These are phyloP conservation scores for Selenia dentaria DNA, from an alignment of 2,888 invertebrate species.

Conservation along the genomic window DNA sequence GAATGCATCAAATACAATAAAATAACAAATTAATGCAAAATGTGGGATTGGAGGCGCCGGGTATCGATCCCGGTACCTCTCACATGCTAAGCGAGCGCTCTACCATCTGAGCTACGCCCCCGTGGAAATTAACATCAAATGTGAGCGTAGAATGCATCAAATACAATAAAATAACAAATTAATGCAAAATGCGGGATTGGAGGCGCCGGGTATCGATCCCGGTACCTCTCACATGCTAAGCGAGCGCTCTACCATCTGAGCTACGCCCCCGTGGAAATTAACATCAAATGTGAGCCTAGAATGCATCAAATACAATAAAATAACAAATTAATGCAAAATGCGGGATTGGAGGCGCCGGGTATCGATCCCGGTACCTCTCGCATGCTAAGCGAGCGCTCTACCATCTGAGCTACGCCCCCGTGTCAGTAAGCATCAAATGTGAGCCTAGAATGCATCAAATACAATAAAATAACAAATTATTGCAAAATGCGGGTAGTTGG, in stretches of 20 bases:
- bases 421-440: background rate
- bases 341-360: slow-evolving; percentile 84
- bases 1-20: too few relatives aligned
- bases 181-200: slow-evolving; percentile 45
- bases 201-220: slow-evolving; percentile 85
- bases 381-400: slow-evolving; percentile 85
- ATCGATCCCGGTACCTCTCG: slow-evolving; percentile 84
- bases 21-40: too few relatives aligned
- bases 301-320: too few relatives aligned
- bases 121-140: too few relatives aligned
- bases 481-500: slow-evolving; percentile 29
- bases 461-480: background rate
- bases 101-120: slow-evolving; percentile 71
- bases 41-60: slow-evolving; percentile 58
- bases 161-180: too few relatives aligned
- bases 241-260: slow-evolving; percentile 86
- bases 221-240: slow-evolving; percentile 85
- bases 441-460: background rate
- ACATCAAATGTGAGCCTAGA: too few relatives aligned
- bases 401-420: slow-evolving; percentile 61
- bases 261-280: slow-evolving; percentile 49
- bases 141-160: too few relatives aligned
- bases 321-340: too few relatives aligned
- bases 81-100: slow-evolving; percentile 85
- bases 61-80: slow-evolving; percentile 78